Evolutionary conservation across 1,140 invertebrate species (phyloP).

Genomic region (Gonatopus flavifemur): DNA sequence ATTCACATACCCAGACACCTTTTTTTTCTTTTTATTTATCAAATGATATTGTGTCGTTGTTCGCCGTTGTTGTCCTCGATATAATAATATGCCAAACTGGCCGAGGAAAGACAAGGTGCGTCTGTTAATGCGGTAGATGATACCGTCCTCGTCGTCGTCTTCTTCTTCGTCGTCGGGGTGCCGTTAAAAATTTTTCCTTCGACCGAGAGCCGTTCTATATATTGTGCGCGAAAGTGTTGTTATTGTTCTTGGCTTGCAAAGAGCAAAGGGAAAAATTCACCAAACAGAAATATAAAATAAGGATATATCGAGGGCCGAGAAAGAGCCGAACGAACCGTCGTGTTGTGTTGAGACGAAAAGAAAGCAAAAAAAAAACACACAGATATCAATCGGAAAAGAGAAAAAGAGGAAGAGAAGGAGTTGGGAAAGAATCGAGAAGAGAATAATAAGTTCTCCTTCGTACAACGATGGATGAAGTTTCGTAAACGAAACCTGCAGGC

Average conservation of each 20-base stretch:
- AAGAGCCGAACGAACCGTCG: background rate
- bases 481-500: constrained; percentile 30
- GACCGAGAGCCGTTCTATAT: constrained; percentile 1
- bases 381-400: background rate
- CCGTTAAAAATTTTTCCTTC: constrained; percentile 6
- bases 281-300: constrained; percentile 1
- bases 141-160: constrained; percentile 4
- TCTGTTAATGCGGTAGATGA: constrained; percentile 19
- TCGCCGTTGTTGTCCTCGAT: constrained; percentile 12
- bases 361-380: background rate
- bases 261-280: constrained; percentile 8
- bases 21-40: too few species aligned
- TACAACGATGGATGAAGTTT: constrained; percentile 8
- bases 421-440: constrained; percentile 1
- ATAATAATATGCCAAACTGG: constrained; percentile 51
- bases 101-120: constrained; percentile 57
- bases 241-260: background rate
- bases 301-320: background rate
- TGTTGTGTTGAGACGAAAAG: background rate
- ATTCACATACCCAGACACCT: background rate
- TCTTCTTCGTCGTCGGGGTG: constrained; percentile 4
- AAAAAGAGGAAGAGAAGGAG: constrained; percentile 7
- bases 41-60: constrained; percentile 2
- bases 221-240: background rate
- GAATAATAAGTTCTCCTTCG: too few species aligned